These are phyloP conservation scores for Carollia perspicillata DNA, from an alignment of 2,113 vertebrate genomes.

Conservation along the genomic window DNA sequence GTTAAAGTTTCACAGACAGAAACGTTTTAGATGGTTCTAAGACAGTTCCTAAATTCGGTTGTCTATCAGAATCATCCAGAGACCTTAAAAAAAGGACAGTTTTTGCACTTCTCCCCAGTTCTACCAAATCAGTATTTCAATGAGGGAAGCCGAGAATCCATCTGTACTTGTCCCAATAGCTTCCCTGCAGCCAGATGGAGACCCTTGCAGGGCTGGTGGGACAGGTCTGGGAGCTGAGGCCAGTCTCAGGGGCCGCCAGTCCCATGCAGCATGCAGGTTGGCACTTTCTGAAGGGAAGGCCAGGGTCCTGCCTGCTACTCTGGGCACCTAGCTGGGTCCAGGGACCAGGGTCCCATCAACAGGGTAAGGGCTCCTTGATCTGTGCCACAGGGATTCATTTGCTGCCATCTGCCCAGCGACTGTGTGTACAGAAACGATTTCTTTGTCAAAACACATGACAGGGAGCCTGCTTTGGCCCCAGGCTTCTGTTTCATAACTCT, in stretches of 20 bases:
- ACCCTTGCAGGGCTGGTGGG: background rate
- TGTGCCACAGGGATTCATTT: background rate
- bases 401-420: background rate
- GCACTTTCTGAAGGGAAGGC: background rate
- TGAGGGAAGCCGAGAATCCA: background rate
- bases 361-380: background rate
- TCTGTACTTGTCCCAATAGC: background rate
- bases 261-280: background rate
- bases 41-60: background rate
- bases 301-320: background rate
- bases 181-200: background rate
- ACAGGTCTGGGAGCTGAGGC: background rate
- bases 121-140: background rate
- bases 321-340: background rate
- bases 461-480: slow-evolving; percentile 52
- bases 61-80: background rate
- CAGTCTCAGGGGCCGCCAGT: background rate
- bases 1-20: background rate
- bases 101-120: background rate
- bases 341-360: background rate
- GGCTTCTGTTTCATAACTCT: slow-evolving; percentile 73
- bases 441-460: slow-evolving; percentile 66
- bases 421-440: slow-evolving; percentile 54
- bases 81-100: background rate
- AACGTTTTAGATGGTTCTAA: background rate